A percentile compares a stretch with the other conserved stretches of the same genome.
Conservation (phyloP, 2,888 invertebrate genomes). For the Phragmatobia fuliginosa region DNA sequence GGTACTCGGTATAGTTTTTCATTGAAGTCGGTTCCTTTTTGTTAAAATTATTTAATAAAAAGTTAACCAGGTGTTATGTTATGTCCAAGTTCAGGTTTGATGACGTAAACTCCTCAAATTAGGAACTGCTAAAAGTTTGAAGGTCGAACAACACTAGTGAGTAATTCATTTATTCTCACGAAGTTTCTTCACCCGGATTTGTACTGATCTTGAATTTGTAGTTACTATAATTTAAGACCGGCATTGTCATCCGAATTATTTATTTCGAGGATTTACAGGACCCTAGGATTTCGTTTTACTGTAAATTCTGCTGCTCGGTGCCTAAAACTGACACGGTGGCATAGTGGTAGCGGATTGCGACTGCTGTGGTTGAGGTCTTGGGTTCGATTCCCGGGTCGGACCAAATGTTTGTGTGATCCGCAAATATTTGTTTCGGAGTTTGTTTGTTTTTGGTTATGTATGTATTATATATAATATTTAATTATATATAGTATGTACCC, state of each 20-base stretch:
- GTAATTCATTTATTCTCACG: conserved; percentile 1
- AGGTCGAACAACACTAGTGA: conserved; percentile 1
- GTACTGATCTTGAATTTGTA: background rate
- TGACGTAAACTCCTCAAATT: conserved; percentile 7
- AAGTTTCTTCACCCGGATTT: conserved; percentile 6
- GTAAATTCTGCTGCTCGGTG: no score
- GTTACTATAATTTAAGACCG: background rate
- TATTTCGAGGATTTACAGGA: background rate
- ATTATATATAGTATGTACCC: no score
- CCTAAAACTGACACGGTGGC: no score
- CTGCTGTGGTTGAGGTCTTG: no score
- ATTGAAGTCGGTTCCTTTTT: no score
- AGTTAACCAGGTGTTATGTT: conserved; percentile 6
- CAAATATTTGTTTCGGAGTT: no score
- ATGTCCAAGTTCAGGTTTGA: conserved; percentile 6
- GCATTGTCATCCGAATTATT: background rate
- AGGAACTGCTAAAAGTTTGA: conserved; percentile 9
- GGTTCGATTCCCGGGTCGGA: no score
- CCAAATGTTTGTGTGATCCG: no score
- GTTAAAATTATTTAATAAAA: no score
- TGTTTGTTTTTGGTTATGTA: background rate
- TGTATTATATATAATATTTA: no score
- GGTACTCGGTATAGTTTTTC: no score
- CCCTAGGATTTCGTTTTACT: background rate
- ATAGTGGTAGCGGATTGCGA: no score